Conservation (phyloP, 2,888 invertebrate species). For the Horisme vitalbata region DNA sequence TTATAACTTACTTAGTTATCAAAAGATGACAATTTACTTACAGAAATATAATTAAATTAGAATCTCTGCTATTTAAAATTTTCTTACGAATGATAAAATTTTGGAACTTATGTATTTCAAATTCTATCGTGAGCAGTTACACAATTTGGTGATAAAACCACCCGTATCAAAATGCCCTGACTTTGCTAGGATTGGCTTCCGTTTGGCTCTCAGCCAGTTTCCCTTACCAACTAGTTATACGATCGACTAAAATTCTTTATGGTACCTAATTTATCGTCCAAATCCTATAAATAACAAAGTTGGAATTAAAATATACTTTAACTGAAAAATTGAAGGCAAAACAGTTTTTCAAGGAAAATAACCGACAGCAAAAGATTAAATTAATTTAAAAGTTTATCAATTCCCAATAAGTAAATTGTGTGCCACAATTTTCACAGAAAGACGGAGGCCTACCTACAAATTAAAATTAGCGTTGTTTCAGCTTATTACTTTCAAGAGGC, state of each 20-base stretch:
- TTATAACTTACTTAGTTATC: no score
- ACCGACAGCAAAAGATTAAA: not conserved
- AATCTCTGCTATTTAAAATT: no score
- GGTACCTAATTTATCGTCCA: constrained; percentile 45
- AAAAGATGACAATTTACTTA: no score
- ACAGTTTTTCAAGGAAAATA: not conserved
- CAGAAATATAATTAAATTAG: no score
- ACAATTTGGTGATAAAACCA: constrained; percentile 49
- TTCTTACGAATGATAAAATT: no score
- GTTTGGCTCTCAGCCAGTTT: constrained; percentile 65
- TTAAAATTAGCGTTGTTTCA: constrained; percentile 36
- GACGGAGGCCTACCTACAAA: constrained; percentile 21
- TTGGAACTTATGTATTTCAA: not conserved
- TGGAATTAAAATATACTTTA: no score
- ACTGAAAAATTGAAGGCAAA: constrained; percentile 1
- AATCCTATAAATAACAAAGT: no score
- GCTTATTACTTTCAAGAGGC: constrained; percentile 36
- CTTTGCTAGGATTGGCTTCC: constrained; percentile 65
- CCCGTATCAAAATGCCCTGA: constrained; percentile 66
- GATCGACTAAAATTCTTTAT: constrained; percentile 46
- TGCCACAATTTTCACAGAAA: constrained; percentile 12
- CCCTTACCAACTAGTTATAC: constrained; percentile 50
- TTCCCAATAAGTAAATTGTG: constrained; percentile 4
- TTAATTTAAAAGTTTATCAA: not conserved
- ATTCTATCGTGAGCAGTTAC: constrained; percentile 20